Base-by-base conservation (phyloP, 2,888 invertebrate genomes). In the Eristalis pertinax region DNA sequence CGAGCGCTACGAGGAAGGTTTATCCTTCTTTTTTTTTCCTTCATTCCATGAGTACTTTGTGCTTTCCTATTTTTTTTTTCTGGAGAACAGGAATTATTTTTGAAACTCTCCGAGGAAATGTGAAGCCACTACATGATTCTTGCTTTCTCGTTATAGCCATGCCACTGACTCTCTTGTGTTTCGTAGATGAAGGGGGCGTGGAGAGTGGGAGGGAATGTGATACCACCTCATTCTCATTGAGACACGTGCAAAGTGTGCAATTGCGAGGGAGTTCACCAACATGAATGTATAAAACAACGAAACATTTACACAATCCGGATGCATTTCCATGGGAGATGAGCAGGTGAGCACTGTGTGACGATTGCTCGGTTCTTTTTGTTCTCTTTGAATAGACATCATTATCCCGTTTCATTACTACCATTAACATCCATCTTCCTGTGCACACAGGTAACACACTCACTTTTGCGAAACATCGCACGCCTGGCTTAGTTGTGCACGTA, bases 331-430 rank as follows among this genome's bases (percentile, higher is more conserved):
- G 64, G 13, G 63, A 11, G 15, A 26, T 41, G 26, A 60, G 38
- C 35, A 69, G 64, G 68, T 58, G 26, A 64, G 64, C 69, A 69
- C 78, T 86, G 62, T 43, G 74, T 72, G 67, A 78, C 32, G 70
- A 82, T 75, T 86, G 82, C 56, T 82, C 56, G 72, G 58, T 32
- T 64, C 15, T 56, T 82, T 86, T 81, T 81, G 68, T 74, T 11
- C 41, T 56, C 43, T 65, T 62, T 86, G 83, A 78, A 86, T 86
- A 86, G 83, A 75, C 78, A 63, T 86, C 86, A 83, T 86, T 86
- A 83, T 83, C 78, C 63, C 72, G 62, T 79, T 86, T 83, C 74
- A 79, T 83, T 86, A 85, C 73, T 64, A 50, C 43, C 65, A 65
- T 77, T 81, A 77, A 77, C 73, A 69, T 69, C 11, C 19, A 56